These are phyloP conservation scores for Oryzias celebensis DNA, from an alignment of 2,113 vertebrate genomes.

Conservation along the genomic window DNA sequence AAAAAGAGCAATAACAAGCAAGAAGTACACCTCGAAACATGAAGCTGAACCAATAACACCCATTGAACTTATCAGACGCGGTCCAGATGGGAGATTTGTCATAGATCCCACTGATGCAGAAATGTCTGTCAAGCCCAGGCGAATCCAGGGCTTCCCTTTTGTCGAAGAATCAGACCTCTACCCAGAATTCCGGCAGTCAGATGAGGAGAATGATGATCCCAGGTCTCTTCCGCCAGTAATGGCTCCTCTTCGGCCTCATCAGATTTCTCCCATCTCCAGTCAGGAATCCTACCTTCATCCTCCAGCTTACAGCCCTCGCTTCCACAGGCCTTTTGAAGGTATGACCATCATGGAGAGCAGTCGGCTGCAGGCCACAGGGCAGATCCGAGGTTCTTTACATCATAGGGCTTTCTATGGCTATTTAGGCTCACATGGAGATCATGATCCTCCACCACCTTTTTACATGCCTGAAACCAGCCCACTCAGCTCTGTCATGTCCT, in stretches of 20 bases:
- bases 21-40: conserved; percentile 92
- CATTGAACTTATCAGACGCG: conserved; percentile 95
- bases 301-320: conserved; percentile 97
- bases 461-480: conserved; percentile 98
- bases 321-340: conserved; percentile 91
- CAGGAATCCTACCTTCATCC: conserved; percentile 97
- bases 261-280: conserved; percentile 94
- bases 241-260: conserved; percentile 87
- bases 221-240: conserved; percentile 86
- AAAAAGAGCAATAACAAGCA: conserved; percentile 97
- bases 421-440: conserved; percentile 90
- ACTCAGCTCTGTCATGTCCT: conserved; percentile 96
- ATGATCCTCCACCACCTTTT: conserved; percentile 91
- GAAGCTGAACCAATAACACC: conserved; percentile 92
- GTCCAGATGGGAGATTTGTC: conserved; percentile 94
- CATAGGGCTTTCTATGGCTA: conserved; percentile 94
- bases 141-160: conserved; percentile 98
- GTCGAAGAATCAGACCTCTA: conserved; percentile 97
- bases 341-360: conserved; percentile 85
- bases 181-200: conserved; percentile 96
- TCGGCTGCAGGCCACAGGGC: conserved; percentile 89
- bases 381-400: conserved; percentile 85
- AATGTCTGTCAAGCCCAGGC: conserved; percentile 84
- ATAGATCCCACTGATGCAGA: conserved; percentile 87
- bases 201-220: conserved; percentile 95